Conservation (phyloP, 2,797 vertebrate genomes). For the Epinephelus coioides region DNA sequence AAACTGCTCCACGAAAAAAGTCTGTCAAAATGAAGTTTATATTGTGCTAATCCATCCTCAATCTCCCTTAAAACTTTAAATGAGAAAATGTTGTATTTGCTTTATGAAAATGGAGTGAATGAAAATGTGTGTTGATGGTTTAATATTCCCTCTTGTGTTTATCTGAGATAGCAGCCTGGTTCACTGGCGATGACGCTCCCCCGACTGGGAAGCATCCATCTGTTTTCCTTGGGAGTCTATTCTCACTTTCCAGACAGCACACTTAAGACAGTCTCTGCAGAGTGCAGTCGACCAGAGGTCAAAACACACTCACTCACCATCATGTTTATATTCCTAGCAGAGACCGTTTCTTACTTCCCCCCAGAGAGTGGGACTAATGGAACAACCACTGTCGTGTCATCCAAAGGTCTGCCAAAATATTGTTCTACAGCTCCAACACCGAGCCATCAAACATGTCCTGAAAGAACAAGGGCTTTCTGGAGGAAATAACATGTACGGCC, state of each 20-base stretch:
- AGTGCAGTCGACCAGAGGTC: conserved; percentile 36
- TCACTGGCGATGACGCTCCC: background rate
- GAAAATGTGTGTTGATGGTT: background rate
- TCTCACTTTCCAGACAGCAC: conserved; percentile 36
- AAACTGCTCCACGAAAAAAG: background rate
- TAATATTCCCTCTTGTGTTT: background rate
- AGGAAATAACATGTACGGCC: conserved; percentile 21
- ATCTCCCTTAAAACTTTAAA: background rate
- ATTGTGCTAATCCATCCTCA: background rate
- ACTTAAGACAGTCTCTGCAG: conserved; percentile 25
- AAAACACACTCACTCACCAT: conserved; percentile 31
- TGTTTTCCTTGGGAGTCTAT: conserved; percentile 4
- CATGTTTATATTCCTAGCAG: conserved; percentile 50
- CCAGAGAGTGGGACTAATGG: conserved; percentile 28
- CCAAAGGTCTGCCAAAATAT: conserved; percentile 47
- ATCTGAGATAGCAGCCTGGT: background rate
- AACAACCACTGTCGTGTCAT: conserved; percentile 32
- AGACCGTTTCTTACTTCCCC: conserved; percentile 31
- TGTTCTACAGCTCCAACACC: conserved; percentile 11
- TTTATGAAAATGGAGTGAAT: background rate
- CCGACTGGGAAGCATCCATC: conserved; percentile 15
- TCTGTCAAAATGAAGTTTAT: background rate
- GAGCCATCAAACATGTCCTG: conserved; percentile 36
- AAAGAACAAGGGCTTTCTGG: conserved; percentile 8
- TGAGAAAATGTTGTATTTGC: background rate